A percentile compares a stretch with the other conserved stretches of the same genome.
phyloP scores from a whole-genome alignment of 2,888 invertebrate genomes.

The Sesia bembeciformis region DNA sequence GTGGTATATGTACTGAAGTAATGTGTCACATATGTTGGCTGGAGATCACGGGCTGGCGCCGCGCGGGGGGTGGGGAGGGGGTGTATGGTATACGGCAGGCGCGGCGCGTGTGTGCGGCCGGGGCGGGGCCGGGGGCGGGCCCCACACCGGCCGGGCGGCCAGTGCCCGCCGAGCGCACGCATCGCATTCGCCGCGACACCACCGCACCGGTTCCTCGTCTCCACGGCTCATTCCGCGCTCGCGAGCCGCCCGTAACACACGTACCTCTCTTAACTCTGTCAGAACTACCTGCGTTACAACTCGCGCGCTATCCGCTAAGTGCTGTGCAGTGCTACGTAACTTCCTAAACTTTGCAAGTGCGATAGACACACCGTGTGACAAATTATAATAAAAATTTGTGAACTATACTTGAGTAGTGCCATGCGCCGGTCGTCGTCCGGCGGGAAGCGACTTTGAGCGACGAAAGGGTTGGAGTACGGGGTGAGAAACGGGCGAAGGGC shows the following conservation, averaged over 20 bases:
- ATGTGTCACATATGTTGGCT: constrained; percentile 46
- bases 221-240: constrained; percentile 41
- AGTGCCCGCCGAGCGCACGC: constrained; percentile 1
- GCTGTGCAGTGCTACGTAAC: constrained; percentile 35
- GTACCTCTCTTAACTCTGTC: constrained; percentile 31
- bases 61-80: constrained; percentile 16
- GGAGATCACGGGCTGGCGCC: constrained; percentile 19
- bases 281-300: constrained; percentile 25
- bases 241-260: constrained; percentile 49
- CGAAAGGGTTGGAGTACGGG: constrained; percentile 63
- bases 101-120: constrained; percentile 34
- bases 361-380: neutral
- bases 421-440: constrained; percentile 49
- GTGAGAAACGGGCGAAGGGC: constrained; percentile 55
- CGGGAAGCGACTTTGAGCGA: constrained; percentile 50
- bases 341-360: neutral
- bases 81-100: constrained; percentile 16
- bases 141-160: constrained; percentile 26
- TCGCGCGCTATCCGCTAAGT: constrained; percentile 14
- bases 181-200: constrained; percentile 3
- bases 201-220: constrained; percentile 7
- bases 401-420: constrained; percentile 27
- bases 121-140: constrained; percentile 56
- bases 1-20: constrained; percentile 44
- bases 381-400: neutral